phyloP scores from a whole-genome alignment of 2,888 invertebrate species.

The Sarcophaga carnaria region DNA sequence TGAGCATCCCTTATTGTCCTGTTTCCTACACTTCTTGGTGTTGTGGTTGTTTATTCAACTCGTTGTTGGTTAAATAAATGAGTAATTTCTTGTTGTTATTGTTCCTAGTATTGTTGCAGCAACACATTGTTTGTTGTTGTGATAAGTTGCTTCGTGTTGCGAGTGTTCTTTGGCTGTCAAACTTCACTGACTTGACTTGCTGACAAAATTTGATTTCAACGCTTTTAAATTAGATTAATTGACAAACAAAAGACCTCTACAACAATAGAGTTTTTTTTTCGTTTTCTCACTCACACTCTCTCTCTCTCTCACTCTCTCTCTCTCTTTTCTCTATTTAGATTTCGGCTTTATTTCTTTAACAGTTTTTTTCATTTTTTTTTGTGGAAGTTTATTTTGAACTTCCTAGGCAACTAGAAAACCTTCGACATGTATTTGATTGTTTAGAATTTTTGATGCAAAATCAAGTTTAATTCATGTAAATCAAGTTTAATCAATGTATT shows the following conservation, averaged over 20 bases:
- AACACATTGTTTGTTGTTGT: constrained; percentile 36
- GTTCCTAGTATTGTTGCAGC: constrained; percentile 24
- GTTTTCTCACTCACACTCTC: not conserved
- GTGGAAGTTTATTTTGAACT: no score
- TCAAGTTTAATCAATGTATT: no score
- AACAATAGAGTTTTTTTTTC: constrained; percentile 17
- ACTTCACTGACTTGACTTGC: constrained; percentile 72
- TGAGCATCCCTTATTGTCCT: constrained; percentile 64
- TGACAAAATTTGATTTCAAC: constrained; percentile 80
- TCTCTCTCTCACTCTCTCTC: not conserved
- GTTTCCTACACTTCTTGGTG: not conserved
- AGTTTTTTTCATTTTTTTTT: no score
- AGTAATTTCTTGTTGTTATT: constrained; percentile 11
- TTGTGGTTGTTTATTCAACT: constrained; percentile 59
- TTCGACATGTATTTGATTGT: no score
- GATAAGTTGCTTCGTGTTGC: constrained; percentile 52
- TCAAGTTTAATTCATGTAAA: no score
- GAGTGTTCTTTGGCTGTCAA: constrained; percentile 40
- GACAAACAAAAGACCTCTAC: constrained; percentile 74
- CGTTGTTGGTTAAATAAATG: constrained; percentile 62
- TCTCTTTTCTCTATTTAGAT: constrained; percentile 13
- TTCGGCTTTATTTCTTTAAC: not conserved
- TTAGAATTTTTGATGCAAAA: no score
- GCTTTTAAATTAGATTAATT: constrained; percentile 81
- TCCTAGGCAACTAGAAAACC: no score